Evolutionary conservation across 2,888 invertebrate genomes (phyloP).

Genomic region (Timema cristinae): DNA sequence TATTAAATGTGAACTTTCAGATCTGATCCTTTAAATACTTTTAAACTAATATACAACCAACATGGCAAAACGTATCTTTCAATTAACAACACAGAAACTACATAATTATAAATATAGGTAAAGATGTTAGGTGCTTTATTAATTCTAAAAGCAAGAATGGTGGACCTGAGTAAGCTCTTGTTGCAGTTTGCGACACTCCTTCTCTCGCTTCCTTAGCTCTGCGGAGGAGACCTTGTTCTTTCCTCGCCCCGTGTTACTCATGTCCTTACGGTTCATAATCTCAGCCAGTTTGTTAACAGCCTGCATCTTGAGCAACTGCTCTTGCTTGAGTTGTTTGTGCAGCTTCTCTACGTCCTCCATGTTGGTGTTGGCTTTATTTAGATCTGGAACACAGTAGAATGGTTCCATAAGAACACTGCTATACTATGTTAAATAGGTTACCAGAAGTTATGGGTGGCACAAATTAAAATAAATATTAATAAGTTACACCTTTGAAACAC

Average conservation of each 20-base stretch:
- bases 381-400: slow-evolving; percentile 33
- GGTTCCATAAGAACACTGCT: too few species aligned
- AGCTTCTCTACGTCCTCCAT: slow-evolving; percentile 79
- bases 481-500: too few species aligned
- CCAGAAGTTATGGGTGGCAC: too few species aligned
- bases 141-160: not conserved
- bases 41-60: too few species aligned
- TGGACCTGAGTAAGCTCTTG: slow-evolving; percentile 78
- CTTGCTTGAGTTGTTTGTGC: slow-evolving; percentile 77
- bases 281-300: slow-evolving; percentile 97
- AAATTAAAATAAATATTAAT: too few species aligned
- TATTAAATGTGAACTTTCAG: too few species aligned
- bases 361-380: slow-evolving; percentile 57
- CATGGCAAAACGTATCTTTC: too few species aligned
- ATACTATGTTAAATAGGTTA: too few species aligned
- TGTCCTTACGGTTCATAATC: slow-evolving; percentile 90
- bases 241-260: slow-evolving; percentile 68
- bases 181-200: slow-evolving; percentile 90
- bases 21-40: too few species aligned
- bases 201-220: slow-evolving; percentile 83
- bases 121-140: not conserved
- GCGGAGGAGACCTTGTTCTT: slow-evolving; percentile 77
- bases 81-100: too few species aligned
- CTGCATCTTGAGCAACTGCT: slow-evolving; percentile 83
- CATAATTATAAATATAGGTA: not conserved